Evolutionary conservation across 2,888 invertebrate species (phyloP).

Genomic region (Drosophila eohydei): DNA sequence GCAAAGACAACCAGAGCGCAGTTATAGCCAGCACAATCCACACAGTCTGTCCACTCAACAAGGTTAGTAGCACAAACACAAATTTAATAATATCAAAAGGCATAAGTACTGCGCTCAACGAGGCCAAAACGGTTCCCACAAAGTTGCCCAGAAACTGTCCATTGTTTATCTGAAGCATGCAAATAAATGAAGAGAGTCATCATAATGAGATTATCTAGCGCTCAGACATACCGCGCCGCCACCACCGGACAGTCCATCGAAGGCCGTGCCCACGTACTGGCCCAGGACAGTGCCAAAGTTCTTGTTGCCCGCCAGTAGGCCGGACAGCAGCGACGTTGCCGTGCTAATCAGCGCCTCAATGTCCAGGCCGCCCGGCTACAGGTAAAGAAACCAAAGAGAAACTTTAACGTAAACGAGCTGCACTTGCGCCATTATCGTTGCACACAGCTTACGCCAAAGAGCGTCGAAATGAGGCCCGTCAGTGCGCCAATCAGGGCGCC

Average conservation of each 20-base stretch:
- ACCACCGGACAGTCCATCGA: conserved; percentile 84
- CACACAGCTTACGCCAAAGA: conserved; percentile 82
- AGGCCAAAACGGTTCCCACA: conserved; percentile 83
- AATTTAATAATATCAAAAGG: conserved; percentile 19
- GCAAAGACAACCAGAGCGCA: conserved; percentile 21
- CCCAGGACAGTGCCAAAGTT: conserved; percentile 85
- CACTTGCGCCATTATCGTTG: too few species aligned
- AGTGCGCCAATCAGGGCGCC: conserved; percentile 84
- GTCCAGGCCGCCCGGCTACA: conserved; percentile 83
- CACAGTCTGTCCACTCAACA: neutral
- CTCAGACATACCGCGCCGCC: conserved; percentile 82
- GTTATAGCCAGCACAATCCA: neutral
- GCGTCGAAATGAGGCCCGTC: conserved; percentile 82
- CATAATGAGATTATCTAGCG: neutral
- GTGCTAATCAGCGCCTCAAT: conserved; percentile 82
- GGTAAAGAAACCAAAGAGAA: neutral
- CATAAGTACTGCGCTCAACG: conserved; percentile 84
- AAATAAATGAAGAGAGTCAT: neutral
- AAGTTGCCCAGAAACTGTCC: conserved; percentile 84
- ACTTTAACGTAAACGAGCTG: neutral
- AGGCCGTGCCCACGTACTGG: conserved; percentile 82
- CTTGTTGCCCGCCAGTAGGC: conserved; percentile 82
- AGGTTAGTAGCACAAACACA: conserved; percentile 56
- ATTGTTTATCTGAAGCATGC: conserved; percentile 81
- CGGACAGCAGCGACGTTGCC: conserved; percentile 82